Base-by-base conservation (phyloP, 2,797 vertebrate species). In the Rhyacichthys aspro region DNA sequence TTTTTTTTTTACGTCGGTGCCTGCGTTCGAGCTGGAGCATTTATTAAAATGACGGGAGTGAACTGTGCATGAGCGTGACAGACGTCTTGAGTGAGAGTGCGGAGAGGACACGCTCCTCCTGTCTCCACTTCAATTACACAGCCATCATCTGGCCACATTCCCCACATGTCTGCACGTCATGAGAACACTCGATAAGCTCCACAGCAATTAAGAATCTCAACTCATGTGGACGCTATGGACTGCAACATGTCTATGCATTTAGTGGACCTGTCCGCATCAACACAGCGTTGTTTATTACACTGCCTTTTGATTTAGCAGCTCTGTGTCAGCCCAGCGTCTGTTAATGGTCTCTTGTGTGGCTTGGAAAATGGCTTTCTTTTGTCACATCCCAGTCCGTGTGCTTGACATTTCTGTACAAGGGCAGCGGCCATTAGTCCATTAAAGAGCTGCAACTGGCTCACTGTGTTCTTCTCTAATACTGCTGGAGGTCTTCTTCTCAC, bases 1-100 rank as follows among this genome's bases (percentile, higher is more conserved):
- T 15, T 16, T 19, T 32, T 32, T 48, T 19, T 54, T n/a, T 44
- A 12, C 33, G 5, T 17, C 41, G 33, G 55, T 67, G 62, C 63
- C 62, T 70, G 49, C 44, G 11, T 63, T 59, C 58, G 19, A 49
- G 36, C 49, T 63, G 8, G 19, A 67, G 55, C 44, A 47, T 76
- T 69, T 50, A 33, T 41, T 39, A 53, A 12, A 34, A 43, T 14
- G 15, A 63, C 14, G 19, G 62, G 18, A 45, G 47, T 1, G 0
- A 23, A 37, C 7, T 28, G 52, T 43, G n/a, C 38, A 37, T 39
- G 49, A 67, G 32, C 4, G 11, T 48, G 63, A 44, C 64, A 55
- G 43, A 64, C 14, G 1, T 8, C 3, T 3, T 38, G 17, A 49
- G 23, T 11, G 32, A 9, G 15, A 46, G 38, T 37, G 48, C 19